Evolutionary conservation across 2,113 vertebrate genomes (phyloP), one percentile per base, ranked within the genome.

Genomic region (Sterna hirundo): DNA sequence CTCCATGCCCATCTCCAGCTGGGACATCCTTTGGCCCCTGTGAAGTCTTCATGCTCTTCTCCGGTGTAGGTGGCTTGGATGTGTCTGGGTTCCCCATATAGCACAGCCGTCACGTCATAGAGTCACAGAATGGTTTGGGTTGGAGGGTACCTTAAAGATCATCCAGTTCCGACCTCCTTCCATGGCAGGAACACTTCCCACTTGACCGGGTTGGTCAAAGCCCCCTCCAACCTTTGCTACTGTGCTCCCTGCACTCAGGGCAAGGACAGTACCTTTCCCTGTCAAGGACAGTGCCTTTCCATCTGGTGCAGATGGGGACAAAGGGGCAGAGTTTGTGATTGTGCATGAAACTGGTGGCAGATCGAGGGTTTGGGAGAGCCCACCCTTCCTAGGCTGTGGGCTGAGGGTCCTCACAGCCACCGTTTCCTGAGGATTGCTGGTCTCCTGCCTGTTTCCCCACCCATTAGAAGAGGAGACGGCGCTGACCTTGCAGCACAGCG

Each of bases 371-470:
- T 66, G 54, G 54, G 34, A 36, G 15, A 74, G 1, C 46, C 66
- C 40, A 15, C 38, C n/a, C 36, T 68, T 72, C 71, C 46, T 0
- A 0, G 6, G 29, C 46, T 19, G 17, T 2, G 1, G 17, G 44
- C 38, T 36, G 32, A 8, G 36, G 27, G 13, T 22, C 72, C 58
- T 68, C 21, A 12, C 21, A 12, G 46, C 34, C 34, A 27, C 49
- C 0, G 0, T 36, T 58, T 30, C 68, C 52, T 23, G 15, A 42
- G 32, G 46, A 26, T 3, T 0, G 0, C 15, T 52, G 36, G 72
- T 14, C 55, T 79, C 66, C 61, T 94, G 83, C 89, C 62, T 91
- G 61, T 42, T 89, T 92, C 77, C 86, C 77, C 52, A 7, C 18
- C 10, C 6, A 21, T 42, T 5, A 10, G 11, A 26, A 6, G n/a